phyloP scores from a whole-genome alignment of 2,113 vertebrate species.

The Xyliphius kryptos region DNA sequence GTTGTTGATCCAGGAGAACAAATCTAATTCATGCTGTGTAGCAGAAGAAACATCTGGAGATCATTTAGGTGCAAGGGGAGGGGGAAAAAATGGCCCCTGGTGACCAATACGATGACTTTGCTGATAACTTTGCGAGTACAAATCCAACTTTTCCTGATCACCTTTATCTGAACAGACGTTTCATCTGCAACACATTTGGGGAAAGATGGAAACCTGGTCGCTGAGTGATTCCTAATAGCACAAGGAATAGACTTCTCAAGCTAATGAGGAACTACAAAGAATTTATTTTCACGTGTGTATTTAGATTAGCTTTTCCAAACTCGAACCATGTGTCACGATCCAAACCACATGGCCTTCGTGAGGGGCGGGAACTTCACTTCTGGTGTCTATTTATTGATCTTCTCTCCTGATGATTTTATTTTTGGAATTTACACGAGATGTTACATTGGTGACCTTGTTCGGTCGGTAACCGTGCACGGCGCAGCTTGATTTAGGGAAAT shows the following conservation, averaged over 20 bases:
- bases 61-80: slow-evolving; percentile 18
- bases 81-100: slow-evolving; percentile 15
- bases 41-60: slow-evolving; percentile 24
- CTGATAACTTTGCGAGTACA: slow-evolving; percentile 19
- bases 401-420: too few species aligned
- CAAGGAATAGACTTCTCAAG: slow-evolving; percentile 1
- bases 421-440: too few species aligned
- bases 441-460: too few species aligned
- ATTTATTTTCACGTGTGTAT: neutral
- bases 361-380: too few species aligned
- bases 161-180: neutral
- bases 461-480: too few species aligned
- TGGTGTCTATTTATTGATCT: too few species aligned
- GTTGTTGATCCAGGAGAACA: too few species aligned
- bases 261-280: neutral
- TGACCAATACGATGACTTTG: slow-evolving; percentile 30
- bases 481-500: too few species aligned
- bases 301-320: too few species aligned
- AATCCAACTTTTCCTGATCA: too few species aligned
- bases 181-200: neutral
- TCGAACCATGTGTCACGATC: too few species aligned
- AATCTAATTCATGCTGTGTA: neutral
- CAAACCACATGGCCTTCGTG: too few species aligned
- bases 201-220: neutral
- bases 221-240: slow-evolving; percentile 1